These are phyloP conservation scores for Lemur catta DNA, from an alignment of 2,797 vertebrate genomes.

Conservation along the genomic window DNA sequence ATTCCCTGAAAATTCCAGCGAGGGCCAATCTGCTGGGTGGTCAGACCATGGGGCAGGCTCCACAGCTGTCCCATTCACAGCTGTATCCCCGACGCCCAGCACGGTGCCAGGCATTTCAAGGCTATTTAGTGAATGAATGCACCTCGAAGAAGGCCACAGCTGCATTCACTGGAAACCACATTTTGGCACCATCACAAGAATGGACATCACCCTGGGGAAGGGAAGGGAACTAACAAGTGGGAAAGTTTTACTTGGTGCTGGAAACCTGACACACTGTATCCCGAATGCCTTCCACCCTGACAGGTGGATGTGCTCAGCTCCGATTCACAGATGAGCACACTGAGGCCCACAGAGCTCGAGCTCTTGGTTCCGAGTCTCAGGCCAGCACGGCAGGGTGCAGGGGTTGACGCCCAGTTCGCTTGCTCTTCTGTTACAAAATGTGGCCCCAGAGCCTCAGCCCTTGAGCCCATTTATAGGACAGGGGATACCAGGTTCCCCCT, in stretches of 20 bases:
- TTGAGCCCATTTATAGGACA: background rate
- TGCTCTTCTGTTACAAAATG: background rate
- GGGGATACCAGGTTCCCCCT: background rate
- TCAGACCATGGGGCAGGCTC: background rate
- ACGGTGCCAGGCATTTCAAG: background rate
- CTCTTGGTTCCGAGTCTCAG: background rate
- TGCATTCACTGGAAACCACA: background rate
- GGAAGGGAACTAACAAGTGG: background rate
- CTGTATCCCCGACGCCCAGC: background rate
- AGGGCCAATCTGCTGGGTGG: background rate
- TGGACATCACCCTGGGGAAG: background rate
- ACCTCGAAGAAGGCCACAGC: background rate
- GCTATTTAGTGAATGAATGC: background rate
- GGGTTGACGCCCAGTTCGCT: background rate
- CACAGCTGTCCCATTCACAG: background rate
- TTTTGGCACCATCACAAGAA: background rate
- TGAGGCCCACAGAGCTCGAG: too few species aligned
- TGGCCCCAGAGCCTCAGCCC: background rate
- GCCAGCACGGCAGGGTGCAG: accelerated
- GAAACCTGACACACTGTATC: background rate
- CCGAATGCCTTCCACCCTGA: background rate
- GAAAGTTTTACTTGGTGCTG: background rate
- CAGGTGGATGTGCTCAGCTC: background rate
- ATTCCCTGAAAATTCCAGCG: background rate
- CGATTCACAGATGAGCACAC: background rate